Evolutionary conservation across 2,888 invertebrate species (phyloP), one percentile per base, ranked within the genome.

Genomic region (Archips xylosteana): DNA sequence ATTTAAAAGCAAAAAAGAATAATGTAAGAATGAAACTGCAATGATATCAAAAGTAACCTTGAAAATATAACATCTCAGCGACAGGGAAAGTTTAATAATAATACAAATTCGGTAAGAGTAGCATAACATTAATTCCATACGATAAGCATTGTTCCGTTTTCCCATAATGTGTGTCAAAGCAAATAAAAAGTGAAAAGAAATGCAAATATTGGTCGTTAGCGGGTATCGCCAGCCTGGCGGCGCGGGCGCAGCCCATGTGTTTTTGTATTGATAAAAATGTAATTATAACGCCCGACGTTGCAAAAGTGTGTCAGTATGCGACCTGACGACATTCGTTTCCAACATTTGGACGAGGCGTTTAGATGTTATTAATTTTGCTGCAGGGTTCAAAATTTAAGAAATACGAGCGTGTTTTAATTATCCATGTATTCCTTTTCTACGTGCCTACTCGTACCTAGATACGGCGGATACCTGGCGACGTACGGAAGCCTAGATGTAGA

Each of bases 271-370:
- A 85, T 85, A 83, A 84, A 71, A 77, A 79, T 79, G 80, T 82
- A 86, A 88, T 89, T 90, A 90, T 89, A 90, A 89, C 87, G 88
- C 85, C 82, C 81, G 78, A 78, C 80, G 77, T 77, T 74, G 80
- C 85, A 89, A 69, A 92, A 90, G 88, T 93, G 83, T 92, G 92
- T 91, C 92, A 93, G 84, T 80, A 81, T 86, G 84, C 82, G 84
- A 87, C 81, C 82, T 77, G 82, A 76, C 83, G 82, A 84, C 85
- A 81, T 79, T 80, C 80, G 79, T 79, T 74, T 49, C 47, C 13
- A 65, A 70, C 63, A 70, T 75, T 76, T 75, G 49, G 63, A 74
- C 70, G 54, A 60, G 42, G n/a, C 45, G 60, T 59, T 64, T 64
- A 36, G 64, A 51, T 49, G 49, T 62, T 34, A 47, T 64, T 45